Conservation (phyloP, 2,113 vertebrate genomes). For the Lota lota region DNA sequence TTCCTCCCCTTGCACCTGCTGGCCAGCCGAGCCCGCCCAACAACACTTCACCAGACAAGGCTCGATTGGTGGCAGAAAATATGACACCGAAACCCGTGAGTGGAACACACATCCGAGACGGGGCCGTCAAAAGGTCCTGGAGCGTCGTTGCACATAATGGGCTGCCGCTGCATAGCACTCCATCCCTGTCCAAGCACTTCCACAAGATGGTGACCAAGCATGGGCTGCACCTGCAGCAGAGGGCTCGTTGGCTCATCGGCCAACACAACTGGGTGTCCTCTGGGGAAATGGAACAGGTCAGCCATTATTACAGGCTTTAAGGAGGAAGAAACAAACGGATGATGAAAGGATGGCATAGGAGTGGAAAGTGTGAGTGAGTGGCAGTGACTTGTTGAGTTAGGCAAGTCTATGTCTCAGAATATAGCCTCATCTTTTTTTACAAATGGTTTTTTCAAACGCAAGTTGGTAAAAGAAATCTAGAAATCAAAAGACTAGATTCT, state of each 20-base stretch:
- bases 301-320: not conserved
- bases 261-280: conserved; percentile 66
- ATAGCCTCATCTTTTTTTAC: no score
- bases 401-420: no score
- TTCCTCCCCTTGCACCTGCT: no score
- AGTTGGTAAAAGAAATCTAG: no score
- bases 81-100: not conserved
- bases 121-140: conserved; percentile 77
- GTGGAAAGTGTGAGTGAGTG: no score
- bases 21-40: not conserved
- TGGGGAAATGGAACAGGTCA: conserved; percentile 77
- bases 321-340: not conserved
- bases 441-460: no score
- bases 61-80: not conserved
- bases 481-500: no score
- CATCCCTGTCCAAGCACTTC: conserved; percentile 75
- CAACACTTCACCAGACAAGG: not conserved
- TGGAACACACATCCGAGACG: no score
- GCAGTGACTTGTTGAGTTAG: no score
- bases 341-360: not conserved
- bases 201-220: conserved; percentile 69
- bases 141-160: conserved; percentile 67
- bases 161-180: conserved; percentile 48
- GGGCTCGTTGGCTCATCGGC: conserved; percentile 85
- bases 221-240: conserved; percentile 78